A percentile compares a stretch with the other conserved stretches of the same genome.
Conservation (phyloP, 2,888 invertebrate species). For the Leptinotarsa peninsularis region DNA sequence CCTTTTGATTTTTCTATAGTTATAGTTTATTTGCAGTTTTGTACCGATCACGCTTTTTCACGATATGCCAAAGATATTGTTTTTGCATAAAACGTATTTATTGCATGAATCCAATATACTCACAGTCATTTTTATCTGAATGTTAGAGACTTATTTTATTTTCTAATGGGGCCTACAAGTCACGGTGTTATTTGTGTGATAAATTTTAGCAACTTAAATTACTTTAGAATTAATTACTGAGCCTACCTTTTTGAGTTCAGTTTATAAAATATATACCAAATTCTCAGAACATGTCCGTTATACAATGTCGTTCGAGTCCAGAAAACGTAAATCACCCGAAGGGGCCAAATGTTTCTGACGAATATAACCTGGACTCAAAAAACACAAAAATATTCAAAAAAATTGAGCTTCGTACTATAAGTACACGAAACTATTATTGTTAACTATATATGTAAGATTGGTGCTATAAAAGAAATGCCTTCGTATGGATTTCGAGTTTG, state of each 20-base stretch:
- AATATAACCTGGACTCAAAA: constrained; percentile 53
- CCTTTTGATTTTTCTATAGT: constrained; percentile 43
- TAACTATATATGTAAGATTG: constrained; percentile 66
- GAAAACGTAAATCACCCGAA: constrained; percentile 19
- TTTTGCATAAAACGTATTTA: background rate
- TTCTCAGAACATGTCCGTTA: constrained; percentile 27
- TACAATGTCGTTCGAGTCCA: constrained; percentile 22
- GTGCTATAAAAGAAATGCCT: constrained; percentile 66
- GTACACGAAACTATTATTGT: constrained; percentile 61
- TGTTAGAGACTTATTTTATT: constrained; percentile 4
- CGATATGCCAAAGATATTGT: constrained; percentile 42
- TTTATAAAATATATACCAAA: constrained; percentile 40
- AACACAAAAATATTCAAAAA: constrained; percentile 45
- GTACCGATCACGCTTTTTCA: constrained; percentile 44
- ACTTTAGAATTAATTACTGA: constrained; percentile 18
- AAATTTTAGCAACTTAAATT: constrained; percentile 25
- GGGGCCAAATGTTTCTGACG: constrained; percentile 47
- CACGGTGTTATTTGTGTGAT: constrained; percentile 29
- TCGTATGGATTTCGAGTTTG: constrained; percentile 53
- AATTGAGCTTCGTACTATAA: constrained; percentile 56
- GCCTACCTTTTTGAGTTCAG: constrained; percentile 49
- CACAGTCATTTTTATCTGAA: constrained; percentile 5
- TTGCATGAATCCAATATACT: background rate
- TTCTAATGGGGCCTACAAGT: constrained; percentile 19
- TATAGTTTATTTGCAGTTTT: constrained; percentile 45